Base-by-base conservation (phyloP, 1,140 invertebrate genomes). In the Cherax destructor region DNA sequence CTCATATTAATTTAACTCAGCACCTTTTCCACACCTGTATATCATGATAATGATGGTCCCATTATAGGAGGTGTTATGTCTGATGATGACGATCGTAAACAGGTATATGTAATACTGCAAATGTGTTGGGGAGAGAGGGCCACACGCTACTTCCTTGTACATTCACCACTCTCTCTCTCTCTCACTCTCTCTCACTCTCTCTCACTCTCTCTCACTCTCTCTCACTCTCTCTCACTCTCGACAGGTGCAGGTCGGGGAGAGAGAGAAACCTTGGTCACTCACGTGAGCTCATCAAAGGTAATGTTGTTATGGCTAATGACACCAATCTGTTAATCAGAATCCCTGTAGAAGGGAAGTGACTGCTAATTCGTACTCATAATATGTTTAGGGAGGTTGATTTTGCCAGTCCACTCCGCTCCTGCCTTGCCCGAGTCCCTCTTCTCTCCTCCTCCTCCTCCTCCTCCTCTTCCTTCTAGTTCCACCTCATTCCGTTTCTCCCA, bases 241-340 rank as follows among this genome's bases (percentile, higher is more conserved):
- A 11, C 49, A 72, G 83, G 50, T n/a, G 83, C 24, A 59, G 30
- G 30, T 30, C 30, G 30, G 30, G 30, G 30, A 69, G 59, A 69
- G 81, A 69, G 65, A 56, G 79, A 52, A 80, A 78, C 78, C 72
- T 77, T 50, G 47, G 84, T 59, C 52, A 59, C 85, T 78, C 85
- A 56, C 30, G 85, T 78, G 76, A 50, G 49, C 76, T 87, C 85
- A 87, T 87, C 85, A 87, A 79, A 87, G 85, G 85, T 87, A 87
- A 87, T 79, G 59, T 50, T 87, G 85, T 87, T 79, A 87, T 56
- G n/a, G 74, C 74, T 87, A 87, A 87, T 87, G 85, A 87, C 85
- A 77, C 74, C 85, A 87, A 87, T 87, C 59, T 78, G 76, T 41
- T 87, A 77, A 87, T 87, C 85, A 76, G 74, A 87, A 87, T 87